Conservation (phyloP, 1,140 invertebrate species). For the Bombus sylvicola region DNA sequence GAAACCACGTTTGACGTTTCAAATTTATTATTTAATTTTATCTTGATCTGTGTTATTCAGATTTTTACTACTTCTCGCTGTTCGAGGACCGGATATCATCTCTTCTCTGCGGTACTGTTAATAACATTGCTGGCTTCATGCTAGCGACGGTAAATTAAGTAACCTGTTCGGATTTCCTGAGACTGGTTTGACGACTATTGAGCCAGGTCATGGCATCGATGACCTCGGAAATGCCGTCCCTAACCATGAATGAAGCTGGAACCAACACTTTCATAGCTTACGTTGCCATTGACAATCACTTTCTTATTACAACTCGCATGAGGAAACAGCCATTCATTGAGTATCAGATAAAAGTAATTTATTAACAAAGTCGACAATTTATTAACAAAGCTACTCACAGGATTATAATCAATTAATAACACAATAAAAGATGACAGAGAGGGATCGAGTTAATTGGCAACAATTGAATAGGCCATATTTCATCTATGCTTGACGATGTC, state of each 20-base stretch:
- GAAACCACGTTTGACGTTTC: neutral
- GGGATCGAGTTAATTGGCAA: too few species aligned
- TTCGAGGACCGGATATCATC: neutral
- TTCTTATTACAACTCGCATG: neutral
- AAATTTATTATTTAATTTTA: neutral
- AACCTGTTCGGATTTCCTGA: slow-evolving; percentile 67
- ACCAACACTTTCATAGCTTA: slow-evolving; percentile 10
- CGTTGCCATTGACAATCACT: slow-evolving; percentile 43
- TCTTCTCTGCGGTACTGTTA: neutral
- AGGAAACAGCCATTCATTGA: neutral
- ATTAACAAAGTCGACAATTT: neutral
- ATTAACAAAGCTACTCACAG: neutral
- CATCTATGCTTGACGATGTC: neutral
- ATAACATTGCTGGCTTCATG: neutral
- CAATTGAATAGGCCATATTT: neutral
- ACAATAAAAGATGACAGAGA: too few species aligned
- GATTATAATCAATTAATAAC: neutral
- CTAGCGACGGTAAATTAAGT: slow-evolving; percentile 69
- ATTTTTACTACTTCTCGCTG: neutral
- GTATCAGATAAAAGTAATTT: neutral
- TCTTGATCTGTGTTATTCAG: neutral
- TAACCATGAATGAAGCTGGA: slow-evolving; percentile 64
- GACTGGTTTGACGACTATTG: slow-evolving; percentile 73
- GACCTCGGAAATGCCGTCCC: slow-evolving; percentile 59
- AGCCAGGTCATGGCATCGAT: slow-evolving; percentile 69